These are phyloP conservation scores for Macaria liturata DNA, from an alignment of 2,888 invertebrate species.

Conservation along the genomic window DNA sequence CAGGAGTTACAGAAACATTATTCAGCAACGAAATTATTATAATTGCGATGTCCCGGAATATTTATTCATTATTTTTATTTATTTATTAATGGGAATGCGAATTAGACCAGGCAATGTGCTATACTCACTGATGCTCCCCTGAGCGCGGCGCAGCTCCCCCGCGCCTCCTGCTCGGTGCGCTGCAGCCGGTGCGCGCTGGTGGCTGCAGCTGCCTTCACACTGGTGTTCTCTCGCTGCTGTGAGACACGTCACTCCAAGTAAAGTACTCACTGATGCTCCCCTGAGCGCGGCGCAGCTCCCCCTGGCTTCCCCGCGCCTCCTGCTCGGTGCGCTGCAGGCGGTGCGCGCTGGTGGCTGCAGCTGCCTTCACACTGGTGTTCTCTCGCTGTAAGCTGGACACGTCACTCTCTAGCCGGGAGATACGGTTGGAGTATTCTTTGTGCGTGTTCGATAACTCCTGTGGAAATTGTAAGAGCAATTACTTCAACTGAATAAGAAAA, in stretches of 20 bases:
- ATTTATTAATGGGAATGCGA: no score
- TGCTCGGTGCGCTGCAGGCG: slow-evolving; percentile 25
- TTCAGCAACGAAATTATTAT: no score
- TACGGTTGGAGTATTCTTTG: slow-evolving; percentile 47
- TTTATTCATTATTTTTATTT: no score
- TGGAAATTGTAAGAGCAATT: background rate
- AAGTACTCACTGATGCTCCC: slow-evolving; percentile 12
- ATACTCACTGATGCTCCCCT: slow-evolving; percentile 9
- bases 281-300: slow-evolving; percentile 4
- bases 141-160: background rate
- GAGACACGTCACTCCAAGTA: slow-evolving; percentile 34
- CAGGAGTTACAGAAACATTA: no score
- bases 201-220: slow-evolving; percentile 31
- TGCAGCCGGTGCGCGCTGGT: slow-evolving; percentile 34
- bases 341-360: slow-evolving; percentile 33
- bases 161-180: slow-evolving; percentile 21
- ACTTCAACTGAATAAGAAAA: no score
- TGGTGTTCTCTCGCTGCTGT: slow-evolving; percentile 39
- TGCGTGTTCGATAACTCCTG: slow-evolving; percentile 55
- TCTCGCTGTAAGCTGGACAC: slow-evolving; percentile 41
- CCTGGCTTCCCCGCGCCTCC: slow-evolving; percentile 13
- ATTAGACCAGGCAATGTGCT: no score
- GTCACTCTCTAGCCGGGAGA: slow-evolving; percentile 48
- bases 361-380: slow-evolving; percentile 36
- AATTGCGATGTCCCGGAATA: no score